Percentiles rank a stretch among this genome's conserved stretches.
These are phyloP conservation scores for Platycnemis pennipes DNA, from an alignment of 2,888 invertebrate genomes.

Conservation along the genomic window DNA sequence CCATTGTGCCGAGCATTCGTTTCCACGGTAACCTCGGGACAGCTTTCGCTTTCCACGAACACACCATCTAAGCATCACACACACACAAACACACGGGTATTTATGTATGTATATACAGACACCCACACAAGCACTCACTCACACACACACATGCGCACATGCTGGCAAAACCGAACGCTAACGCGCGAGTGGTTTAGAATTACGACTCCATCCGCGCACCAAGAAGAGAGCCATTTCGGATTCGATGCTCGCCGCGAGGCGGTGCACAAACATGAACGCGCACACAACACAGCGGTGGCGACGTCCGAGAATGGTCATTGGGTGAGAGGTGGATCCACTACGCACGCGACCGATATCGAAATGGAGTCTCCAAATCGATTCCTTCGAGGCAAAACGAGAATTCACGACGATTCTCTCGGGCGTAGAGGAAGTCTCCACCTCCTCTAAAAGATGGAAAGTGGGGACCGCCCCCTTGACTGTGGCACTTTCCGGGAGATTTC, in stretches of 20 bases:
- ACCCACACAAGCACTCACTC: background rate
- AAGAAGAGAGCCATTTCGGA: background rate
- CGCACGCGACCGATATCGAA: background rate
- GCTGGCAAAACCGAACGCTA: background rate
- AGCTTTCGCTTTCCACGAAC: constrained; percentile 50
- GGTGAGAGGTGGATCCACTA: background rate
- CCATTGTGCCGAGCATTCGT: constrained; percentile 57
- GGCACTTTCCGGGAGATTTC: too few relatives aligned
- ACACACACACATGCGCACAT: background rate
- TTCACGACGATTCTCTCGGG: too few relatives aligned
- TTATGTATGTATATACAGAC: background rate
- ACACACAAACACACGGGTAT: background rate
- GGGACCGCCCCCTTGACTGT: too few relatives aligned
- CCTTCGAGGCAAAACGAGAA: too few relatives aligned
- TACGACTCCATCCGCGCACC: constrained; percentile 8
- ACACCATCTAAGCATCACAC: background rate
- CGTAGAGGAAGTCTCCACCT: too few relatives aligned
- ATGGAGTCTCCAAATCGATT: background rate
- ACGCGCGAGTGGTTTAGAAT: constrained; percentile 33
- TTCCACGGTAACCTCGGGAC: constrained; percentile 39
- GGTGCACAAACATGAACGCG: too few relatives aligned
- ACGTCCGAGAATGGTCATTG: background rate
- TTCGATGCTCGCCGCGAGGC: background rate
- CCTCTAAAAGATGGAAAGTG: background rate
- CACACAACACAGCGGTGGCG: background rate